These are phyloP conservation scores for Phrynocephalus vlangalii DNA, from an alignment of 2,797 vertebrate genomes.

Conservation along the genomic window DNA sequence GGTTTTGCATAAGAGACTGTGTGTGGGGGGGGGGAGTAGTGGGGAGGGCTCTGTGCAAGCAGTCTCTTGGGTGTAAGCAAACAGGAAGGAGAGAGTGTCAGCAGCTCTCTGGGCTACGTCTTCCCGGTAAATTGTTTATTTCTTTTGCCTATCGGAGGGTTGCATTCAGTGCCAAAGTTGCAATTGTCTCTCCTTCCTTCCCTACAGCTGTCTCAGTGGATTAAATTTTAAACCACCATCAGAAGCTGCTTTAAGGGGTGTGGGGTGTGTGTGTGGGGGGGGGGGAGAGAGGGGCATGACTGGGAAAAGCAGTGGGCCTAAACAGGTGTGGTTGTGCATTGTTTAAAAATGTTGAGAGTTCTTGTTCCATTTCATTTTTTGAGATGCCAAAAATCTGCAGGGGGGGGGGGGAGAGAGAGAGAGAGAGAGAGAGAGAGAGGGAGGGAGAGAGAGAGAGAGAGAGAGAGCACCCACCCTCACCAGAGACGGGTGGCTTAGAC, in stretches of 20 bases:
- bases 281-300: background rate
- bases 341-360: slow-evolving; percentile 22
- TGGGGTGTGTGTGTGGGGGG: too few species aligned
- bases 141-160: slow-evolving; percentile 2
- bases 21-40: too few species aligned
- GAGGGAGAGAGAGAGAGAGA: background rate
- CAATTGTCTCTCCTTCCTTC: slow-evolving; percentile 29
- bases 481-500: slow-evolving; percentile 26
- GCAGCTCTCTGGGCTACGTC: slow-evolving; percentile 1
- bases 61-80: slow-evolving; percentile 1
- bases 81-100: slow-evolving; percentile 3
- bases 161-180: slow-evolving; percentile 13
- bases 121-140: slow-evolving; percentile 7
- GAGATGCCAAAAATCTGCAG: slow-evolving; percentile 21
- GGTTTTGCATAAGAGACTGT: background rate
- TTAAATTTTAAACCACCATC: slow-evolving; percentile 41
- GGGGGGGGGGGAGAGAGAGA: too few species aligned
- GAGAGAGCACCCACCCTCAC: slow-evolving; percentile 2
- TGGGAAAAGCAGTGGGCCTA: background rate
- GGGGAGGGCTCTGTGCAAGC: background rate
- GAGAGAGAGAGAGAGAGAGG: background rate
- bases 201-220: slow-evolving; percentile 59
- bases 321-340: slow-evolving; percentile 50
- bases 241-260: background rate
- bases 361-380: slow-evolving; percentile 27